These are phyloP conservation scores for Glomeris marginata DNA, from an alignment of 2,888 invertebrate species.

Conservation along the genomic window DNA sequence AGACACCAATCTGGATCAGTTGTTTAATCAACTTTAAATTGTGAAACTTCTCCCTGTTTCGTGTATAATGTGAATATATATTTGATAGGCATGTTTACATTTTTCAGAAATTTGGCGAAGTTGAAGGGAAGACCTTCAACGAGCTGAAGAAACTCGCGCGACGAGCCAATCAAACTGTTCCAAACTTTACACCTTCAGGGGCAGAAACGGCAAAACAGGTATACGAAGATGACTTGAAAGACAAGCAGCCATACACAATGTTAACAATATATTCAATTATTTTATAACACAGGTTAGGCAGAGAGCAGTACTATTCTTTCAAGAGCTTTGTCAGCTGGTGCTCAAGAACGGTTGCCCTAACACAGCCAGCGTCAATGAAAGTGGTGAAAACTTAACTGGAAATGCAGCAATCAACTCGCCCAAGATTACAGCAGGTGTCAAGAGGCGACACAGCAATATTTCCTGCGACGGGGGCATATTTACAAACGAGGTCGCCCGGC, in stretches of 20 bases:
- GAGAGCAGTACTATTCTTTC: conserved; percentile 19
- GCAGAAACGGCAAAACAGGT: conserved; percentile 14
- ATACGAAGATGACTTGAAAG: neutral
- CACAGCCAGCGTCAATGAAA: conserved; percentile 5
- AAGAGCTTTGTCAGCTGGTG: conserved; percentile 19
- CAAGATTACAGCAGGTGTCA: conserved; percentile 1
- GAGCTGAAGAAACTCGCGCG: conserved; percentile 12
- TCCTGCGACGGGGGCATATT: neutral
- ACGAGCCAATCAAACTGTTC: conserved; percentile 11
- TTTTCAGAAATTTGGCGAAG: conserved; percentile 15
- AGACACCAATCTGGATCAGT: too few species aligned
- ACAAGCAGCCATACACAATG: too few species aligned
- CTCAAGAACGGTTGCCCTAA: conserved; percentile 10
- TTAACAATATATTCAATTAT: too few species aligned
- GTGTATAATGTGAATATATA: neutral
- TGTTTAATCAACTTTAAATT: too few species aligned
- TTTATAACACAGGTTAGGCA: conserved; percentile 19
- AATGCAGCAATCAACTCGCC: conserved; percentile 1
- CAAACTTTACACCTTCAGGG: conserved; percentile 13
- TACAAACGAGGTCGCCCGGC: neutral
- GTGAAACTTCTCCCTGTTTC: too few species aligned
- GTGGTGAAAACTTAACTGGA: conserved; percentile 14
- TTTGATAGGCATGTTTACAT: neutral
- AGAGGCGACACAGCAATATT: conserved; percentile 11
- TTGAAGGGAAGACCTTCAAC: conserved; percentile 13